Evolutionary conservation across 2,797 vertebrate species (phyloP), one percentile per base, ranked within the genome.

Genomic region (Pelodytes ibericus): DNA sequence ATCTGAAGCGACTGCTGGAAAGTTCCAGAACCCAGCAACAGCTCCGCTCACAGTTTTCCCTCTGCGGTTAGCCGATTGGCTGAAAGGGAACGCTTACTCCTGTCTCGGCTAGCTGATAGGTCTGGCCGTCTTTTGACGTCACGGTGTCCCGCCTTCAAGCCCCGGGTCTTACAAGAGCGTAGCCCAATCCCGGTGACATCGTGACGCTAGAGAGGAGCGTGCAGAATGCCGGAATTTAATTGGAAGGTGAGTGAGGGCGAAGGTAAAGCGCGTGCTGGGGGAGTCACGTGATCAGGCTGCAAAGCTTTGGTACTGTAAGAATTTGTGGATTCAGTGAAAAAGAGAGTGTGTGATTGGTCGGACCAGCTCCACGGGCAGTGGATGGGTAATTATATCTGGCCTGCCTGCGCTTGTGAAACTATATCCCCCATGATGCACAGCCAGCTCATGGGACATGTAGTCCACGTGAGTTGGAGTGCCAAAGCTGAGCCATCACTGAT

Each of bases 181-280:
- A n/a, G 44, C 18, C 44, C n/a, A n/a, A n/a, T n/a, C n/a, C n/a
- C n/a, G n/a, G n/a, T n/a, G n/a, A n/a, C 3, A 22, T 9, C 2
- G 61, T 64, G 61, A 64, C 61, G 61, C n/a, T 4, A 13, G 2
- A 6, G 25, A 1, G 18, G 29, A 11, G 27, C 59, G 18, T 31
- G 25, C 31, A 72, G 6, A 16, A 71, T 57, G 61, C 51, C 39
- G 3, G 75, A 77, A 2, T 11, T 77, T 30, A 77, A 71, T 8
- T 77, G 75, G 75, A 71, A 65, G 36, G 75, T 77, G 25, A 72
- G 68, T 18, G 26, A 1, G 2, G n/a, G 16, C 4, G 11, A 3
- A 0, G 9, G 15, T 20, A 3, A 47, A 25, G 36, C 22, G 25
- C 39, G 24, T 26, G 20, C 2, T 53, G 49, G 51, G 7, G 18